phyloP scores from a whole-genome alignment of 2,888 invertebrate species.

The Schizaphis graminum region DNA sequence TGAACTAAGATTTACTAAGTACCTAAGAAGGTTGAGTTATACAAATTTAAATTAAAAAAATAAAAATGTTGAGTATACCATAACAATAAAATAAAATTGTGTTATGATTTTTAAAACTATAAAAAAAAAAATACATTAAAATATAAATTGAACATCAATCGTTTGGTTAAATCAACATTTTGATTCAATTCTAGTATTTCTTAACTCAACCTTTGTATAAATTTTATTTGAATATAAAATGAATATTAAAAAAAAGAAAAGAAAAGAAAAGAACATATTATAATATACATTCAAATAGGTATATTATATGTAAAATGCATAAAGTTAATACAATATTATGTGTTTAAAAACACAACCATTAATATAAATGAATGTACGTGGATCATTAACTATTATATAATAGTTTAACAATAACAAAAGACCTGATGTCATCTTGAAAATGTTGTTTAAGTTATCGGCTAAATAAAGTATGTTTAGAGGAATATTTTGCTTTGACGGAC shows the following conservation, averaged over 20 bases:
- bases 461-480: slow-evolving; percentile 4
- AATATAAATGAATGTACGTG: slow-evolving; percentile 8
- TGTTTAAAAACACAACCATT: slow-evolving; percentile 58
- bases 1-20: slow-evolving; percentile 4
- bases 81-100: neutral
- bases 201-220: slow-evolving; percentile 29
- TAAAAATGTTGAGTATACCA: neutral
- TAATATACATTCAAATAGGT: neutral
- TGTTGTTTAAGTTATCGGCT: neutral
- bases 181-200: slow-evolving; percentile 30
- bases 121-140: neutral
- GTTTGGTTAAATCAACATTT: slow-evolving; percentile 20
- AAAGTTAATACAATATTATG: slow-evolving; percentile 10
- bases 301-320: slow-evolving; percentile 37
- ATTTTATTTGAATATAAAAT: slow-evolving; percentile 42
- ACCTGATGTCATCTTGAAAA: neutral
- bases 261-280: neutral
- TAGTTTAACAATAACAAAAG: neutral
- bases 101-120: neutral
- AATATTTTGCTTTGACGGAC: slow-evolving; percentile 53
- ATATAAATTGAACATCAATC: neutral
- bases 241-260: slow-evolving; percentile 21
- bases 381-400: slow-evolving; percentile 11
- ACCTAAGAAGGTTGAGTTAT: slow-evolving; percentile 15
- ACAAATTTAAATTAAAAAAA: neutral